phyloP scores from a whole-genome alignment of 2,888 invertebrate species.

The Lochmaea capreae region DNA sequence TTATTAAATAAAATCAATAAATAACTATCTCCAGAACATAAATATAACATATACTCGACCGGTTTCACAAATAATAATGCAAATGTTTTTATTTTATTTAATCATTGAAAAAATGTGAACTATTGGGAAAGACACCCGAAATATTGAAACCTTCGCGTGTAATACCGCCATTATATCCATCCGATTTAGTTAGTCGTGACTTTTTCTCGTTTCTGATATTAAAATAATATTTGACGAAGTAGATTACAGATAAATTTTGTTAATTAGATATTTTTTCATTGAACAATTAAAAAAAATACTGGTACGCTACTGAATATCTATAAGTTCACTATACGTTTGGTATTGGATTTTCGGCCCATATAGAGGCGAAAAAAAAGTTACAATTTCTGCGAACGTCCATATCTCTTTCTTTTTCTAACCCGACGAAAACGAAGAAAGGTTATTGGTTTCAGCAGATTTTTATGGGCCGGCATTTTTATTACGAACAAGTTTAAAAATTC shows the following conservation, averaged over 20 bases:
- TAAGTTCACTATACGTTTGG: constrained; percentile 42
- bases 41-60: no score
- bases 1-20: no score
- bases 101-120: no score
- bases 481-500: constrained; percentile 65
- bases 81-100: no score
- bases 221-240: no score
- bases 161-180: no score
- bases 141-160: no score
- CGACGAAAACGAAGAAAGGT: constrained; percentile 36
- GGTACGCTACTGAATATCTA: constrained; percentile 40
- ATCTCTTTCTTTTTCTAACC: constrained; percentile 48
- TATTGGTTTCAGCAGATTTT: constrained; percentile 55
- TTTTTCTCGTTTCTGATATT: no score
- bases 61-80: no score
- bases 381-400: constrained; percentile 47
- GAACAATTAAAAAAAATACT: neutral
- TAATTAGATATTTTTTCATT: neutral
- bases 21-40: no score
- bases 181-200: no score
- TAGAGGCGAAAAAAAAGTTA: constrained; percentile 41
- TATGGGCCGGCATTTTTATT: constrained; percentile 65
- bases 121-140: no score
- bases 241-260: neutral
- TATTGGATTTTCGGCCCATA: constrained; percentile 47